Conservation (phyloP, 2,113 vertebrate genomes). For the Bostrychus sinensis region DNA sequence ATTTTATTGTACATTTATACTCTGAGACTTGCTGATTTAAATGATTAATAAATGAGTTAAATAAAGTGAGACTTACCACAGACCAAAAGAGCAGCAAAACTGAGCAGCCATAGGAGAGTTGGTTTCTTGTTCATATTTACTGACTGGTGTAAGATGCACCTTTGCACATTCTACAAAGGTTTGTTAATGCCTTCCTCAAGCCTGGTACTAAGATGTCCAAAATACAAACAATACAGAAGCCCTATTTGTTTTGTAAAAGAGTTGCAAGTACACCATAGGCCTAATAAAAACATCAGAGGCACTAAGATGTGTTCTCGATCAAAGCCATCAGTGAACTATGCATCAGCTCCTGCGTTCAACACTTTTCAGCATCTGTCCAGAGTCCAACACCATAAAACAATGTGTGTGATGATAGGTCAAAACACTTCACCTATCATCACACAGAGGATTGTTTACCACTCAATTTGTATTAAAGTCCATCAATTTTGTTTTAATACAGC, state of each 20-base stretch:
- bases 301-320: constrained; percentile 25
- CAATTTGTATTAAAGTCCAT: background rate
- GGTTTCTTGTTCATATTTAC: constrained; percentile 27
- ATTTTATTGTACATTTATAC: background rate
- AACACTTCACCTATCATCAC: constrained; percentile 30
- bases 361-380: constrained; percentile 67
- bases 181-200: background rate
- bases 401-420: too few species aligned
- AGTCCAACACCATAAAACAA: constrained; percentile 80
- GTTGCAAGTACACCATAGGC: background rate
- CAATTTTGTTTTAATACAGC: background rate
- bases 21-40: background rate
- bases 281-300: background rate
- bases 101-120: constrained; percentile 56
- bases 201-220: background rate
- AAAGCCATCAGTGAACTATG: constrained; percentile 51
- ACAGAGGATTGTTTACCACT: background rate
- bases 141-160: constrained; percentile 11
- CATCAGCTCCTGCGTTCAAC: constrained; percentile 36
- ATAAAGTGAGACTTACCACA: constrained; percentile 62
- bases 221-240: background rate
- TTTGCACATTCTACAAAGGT: constrained; percentile 42
- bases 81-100: constrained; percentile 55
- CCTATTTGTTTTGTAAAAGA: too few species aligned
- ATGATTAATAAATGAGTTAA: background rate